Evolutionary conservation across 1,140 invertebrate species (phyloP).

Genomic region (Maconellicoccus hirsutus): DNA sequence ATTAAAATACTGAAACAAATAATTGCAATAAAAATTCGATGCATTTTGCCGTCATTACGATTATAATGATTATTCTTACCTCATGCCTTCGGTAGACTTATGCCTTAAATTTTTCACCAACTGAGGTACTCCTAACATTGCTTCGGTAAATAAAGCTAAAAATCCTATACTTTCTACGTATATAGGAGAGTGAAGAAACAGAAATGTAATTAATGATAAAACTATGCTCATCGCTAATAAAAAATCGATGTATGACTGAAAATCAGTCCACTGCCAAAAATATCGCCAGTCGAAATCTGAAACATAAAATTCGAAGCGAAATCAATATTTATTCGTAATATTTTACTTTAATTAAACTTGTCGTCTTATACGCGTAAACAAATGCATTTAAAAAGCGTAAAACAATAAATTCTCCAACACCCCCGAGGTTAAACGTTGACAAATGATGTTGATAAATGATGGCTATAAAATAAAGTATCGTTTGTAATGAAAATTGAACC

Average conservation of each 20-base stretch:
- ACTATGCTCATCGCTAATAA: conserved; percentile 73
- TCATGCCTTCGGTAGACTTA: conserved; percentile 93
- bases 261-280: conserved; percentile 99
- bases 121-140: conserved; percentile 89
- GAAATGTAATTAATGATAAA: conserved; percentile 72
- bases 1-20: conserved; percentile 62
- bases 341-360: too few relatives aligned
- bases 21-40: neutral
- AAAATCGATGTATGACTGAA: conserved; percentile 90
- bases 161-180: conserved; percentile 88
- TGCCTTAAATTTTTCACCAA: conserved; percentile 77
- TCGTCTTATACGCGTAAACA: too few relatives aligned
- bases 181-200: conserved; percentile 64
- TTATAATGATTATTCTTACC: conserved; percentile 44
- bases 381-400: too few relatives aligned
- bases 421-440: neutral
- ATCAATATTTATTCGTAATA: neutral
- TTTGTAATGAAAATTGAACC: neutral
- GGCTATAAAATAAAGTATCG: neutral
- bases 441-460: conserved; percentile 9
- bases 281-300: conserved; percentile 78
- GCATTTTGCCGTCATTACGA: neutral
- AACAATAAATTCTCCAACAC: neutral
- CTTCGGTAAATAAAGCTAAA: conserved; percentile 88
- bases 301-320: conserved; percentile 24